These are phyloP conservation scores for Anthophora plumipes DNA, from an alignment of 2,888 invertebrate genomes.

Conservation along the genomic window DNA sequence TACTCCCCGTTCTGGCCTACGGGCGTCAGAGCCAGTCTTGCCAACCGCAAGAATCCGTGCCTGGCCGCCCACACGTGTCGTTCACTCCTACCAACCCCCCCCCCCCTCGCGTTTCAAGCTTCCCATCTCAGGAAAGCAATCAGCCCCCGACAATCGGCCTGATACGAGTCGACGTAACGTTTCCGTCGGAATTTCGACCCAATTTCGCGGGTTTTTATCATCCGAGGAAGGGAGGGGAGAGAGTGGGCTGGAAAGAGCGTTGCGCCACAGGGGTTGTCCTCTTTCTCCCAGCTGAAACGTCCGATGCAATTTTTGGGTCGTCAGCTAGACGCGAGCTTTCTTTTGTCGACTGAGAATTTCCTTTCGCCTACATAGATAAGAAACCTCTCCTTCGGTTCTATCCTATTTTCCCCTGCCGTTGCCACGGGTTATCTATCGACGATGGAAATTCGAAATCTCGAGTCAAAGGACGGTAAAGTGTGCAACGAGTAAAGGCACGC, in stretches of 20 bases:
- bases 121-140: conserved; percentile 22
- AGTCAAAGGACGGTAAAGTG: not conserved
- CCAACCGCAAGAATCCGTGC: conserved; percentile 73
- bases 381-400: not conserved
- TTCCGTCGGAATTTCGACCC: conserved; percentile 48
- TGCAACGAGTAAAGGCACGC: not conserved
- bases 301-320: conserved; percentile 38
- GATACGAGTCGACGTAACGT: conserved; percentile 36
- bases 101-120: conserved; percentile 27
- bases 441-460: not conserved
- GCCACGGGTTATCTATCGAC: no score
- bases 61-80: conserved; percentile 76
- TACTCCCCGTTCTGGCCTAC: conserved; percentile 57
- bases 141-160: conserved; percentile 31
- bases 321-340: conserved; percentile 9
- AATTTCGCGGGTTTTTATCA: conserved; percentile 43
- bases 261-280: conserved; percentile 46
- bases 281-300: conserved; percentile 20
- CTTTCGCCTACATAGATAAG: not conserved
- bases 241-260: not conserved
- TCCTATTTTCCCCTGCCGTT: no score
- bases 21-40: conserved; percentile 70
- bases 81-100: conserved; percentile 65
- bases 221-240: not conserved
- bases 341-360: not conserved